Base-by-base conservation (phyloP, 1,140 invertebrate species). In the Planococcus citri region DNA sequence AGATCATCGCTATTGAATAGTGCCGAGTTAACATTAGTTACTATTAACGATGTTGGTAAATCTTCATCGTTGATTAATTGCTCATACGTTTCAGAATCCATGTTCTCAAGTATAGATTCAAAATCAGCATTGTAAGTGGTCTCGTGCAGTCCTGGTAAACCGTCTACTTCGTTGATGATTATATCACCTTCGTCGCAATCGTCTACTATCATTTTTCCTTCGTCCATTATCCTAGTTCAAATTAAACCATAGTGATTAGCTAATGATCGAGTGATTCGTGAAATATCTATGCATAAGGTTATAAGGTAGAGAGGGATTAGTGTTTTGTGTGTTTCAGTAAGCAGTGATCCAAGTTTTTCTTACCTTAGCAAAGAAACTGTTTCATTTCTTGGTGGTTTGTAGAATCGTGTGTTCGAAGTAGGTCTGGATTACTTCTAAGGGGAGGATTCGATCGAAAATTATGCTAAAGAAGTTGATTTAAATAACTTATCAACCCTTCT, bases 11-110 rank as follows among this genome's bases (percentile, higher is more conserved):
- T 83, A 70, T 83, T 83, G 76, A 94, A 95, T 71, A 94, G 86
- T 72, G 86, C 81, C 69, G 85, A 85, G 76, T 90, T 87, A 70
- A 95, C 85, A 79, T 94, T 94, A 14, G 92, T 94, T 14, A 94
- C 90, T 72, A 95, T 95, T 37, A 95, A 83, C 38, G 91, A 93
- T 70, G 87, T 92, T 25, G 92, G 91, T 73, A 94, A 80, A 78
- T 93, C 89, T 76, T 91, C 89, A 75, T 88, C 87, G 8, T 82
- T 77, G 71, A 85, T 80, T 1, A 84, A 76, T 73, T 86, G 84
- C 58, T 89, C 84, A 71, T 89, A 78, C 10, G 78, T 79, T 71
- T 76, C 77, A 14, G 75, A 72, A 37, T 74, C 75, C 80, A 70
- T 83, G 80, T 68, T 81, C 76, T 71, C 78, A 73, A 69, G 81